These are phyloP conservation scores for Pristionchus japonicus DNA, from an alignment of 2,888 invertebrate species.

Conservation along the genomic window DNA sequence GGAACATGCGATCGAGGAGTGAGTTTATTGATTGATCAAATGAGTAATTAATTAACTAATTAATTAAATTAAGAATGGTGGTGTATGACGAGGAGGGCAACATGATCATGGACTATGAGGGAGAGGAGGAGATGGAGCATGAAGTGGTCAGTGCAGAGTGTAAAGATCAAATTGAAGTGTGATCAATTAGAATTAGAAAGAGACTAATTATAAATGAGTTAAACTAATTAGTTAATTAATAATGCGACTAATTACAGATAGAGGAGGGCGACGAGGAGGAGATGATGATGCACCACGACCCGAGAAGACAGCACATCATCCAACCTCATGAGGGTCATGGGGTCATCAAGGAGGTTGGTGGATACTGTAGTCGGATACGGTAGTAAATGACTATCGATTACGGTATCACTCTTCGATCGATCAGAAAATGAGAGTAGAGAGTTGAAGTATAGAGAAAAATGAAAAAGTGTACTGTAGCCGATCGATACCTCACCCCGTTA, in stretches of 20 bases:
- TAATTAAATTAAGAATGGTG: background rate
- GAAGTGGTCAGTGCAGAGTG: background rate
- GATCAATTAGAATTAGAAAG: too few species aligned
- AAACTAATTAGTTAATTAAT: too few species aligned
- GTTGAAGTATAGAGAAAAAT: too few species aligned
- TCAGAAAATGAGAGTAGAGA: too few species aligned
- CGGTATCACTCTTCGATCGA: too few species aligned
- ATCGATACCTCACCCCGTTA: too few species aligned
- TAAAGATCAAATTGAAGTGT: too few species aligned
- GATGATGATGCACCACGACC: background rate
- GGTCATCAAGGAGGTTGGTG: background rate
- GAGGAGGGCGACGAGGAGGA: background rate
- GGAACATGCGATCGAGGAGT: conserved; percentile 14
- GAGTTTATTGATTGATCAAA: background rate
- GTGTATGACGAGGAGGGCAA: conserved; percentile 35
- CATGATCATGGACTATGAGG: background rate
- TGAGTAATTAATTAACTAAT: background rate
- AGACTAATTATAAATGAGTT: too few species aligned
- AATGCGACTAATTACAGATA: background rate
- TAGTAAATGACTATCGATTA: background rate
- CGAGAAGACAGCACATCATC: background rate
- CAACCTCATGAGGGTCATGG: background rate
- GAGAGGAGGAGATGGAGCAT: background rate
- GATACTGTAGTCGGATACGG: background rate
- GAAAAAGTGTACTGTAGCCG: too few species aligned